Conservation (phyloP, 2,888 invertebrate species). For the Beris chalybata region DNA sequence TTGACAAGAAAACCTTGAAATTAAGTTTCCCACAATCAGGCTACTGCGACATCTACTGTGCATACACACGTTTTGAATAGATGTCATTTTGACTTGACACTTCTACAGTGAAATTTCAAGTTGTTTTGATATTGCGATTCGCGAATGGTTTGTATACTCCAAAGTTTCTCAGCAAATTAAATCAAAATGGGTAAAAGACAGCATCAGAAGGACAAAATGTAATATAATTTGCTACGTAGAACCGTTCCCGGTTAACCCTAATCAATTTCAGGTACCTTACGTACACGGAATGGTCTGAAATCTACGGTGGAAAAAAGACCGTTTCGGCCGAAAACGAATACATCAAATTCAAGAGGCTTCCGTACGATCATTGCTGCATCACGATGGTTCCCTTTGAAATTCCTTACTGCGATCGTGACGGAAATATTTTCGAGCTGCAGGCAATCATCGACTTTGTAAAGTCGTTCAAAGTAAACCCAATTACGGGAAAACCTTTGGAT, state of each 20-base stretch:
- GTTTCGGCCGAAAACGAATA: slow-evolving; percentile 72
- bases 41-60: too few relatives aligned
- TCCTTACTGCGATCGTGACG: slow-evolving; percentile 87
- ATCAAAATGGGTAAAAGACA: slow-evolving; percentile 86
- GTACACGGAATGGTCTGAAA: slow-evolving; percentile 84
- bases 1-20: too few relatives aligned
- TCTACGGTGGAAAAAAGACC: slow-evolving; percentile 85
- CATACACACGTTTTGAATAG: too few relatives aligned
- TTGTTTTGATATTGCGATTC: too few relatives aligned
- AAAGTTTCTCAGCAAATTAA: neutral
- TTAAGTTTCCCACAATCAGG: too few relatives aligned
- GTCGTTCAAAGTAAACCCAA: slow-evolving; percentile 90
- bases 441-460: slow-evolving; percentile 84
- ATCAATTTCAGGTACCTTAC: slow-evolving; percentile 71
- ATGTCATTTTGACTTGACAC: too few relatives aligned
- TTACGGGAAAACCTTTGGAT: slow-evolving; percentile 86
- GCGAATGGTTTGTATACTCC: too few relatives aligned
- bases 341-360: slow-evolving; percentile 85
- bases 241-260: neutral
- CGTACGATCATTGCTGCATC: slow-evolving; percentile 90
- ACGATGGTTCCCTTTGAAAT: slow-evolving; percentile 89
- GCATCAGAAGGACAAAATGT: slow-evolving; percentile 95
- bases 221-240: slow-evolving; percentile 42
- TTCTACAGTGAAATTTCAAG: too few relatives aligned
- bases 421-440: slow-evolving; percentile 91